Conservation (phyloP, 2,113 vertebrate genomes). For the Hydropotes inermis region DNA sequence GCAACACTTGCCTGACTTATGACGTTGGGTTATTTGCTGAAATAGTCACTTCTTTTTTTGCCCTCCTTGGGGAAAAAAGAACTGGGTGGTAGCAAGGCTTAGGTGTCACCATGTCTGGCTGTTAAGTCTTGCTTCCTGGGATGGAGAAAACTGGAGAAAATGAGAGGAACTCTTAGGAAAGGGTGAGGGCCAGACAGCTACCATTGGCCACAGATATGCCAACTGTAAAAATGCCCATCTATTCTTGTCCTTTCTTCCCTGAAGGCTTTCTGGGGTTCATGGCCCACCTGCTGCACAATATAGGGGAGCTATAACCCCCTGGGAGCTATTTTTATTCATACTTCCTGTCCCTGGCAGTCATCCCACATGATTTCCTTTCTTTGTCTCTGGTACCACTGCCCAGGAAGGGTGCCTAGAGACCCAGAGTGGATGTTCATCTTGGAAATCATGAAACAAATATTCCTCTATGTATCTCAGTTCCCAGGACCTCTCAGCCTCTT, state of each 20-base stretch:
- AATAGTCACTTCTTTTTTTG: neutral
- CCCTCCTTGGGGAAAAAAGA: neutral
- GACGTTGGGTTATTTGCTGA: neutral
- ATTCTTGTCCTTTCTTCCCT: accelerated
- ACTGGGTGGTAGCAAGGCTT: accelerated
- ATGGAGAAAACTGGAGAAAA: neutral
- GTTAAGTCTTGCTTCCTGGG: neutral
- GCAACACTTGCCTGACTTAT: neutral
- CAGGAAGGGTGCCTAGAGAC: neutral
- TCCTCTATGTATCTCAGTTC: neutral
- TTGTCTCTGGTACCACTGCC: no score
- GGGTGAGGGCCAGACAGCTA: accelerated
- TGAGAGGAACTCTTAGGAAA: neutral
- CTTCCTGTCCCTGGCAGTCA: neutral
- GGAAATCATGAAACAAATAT: neutral
- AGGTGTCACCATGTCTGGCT: neutral
- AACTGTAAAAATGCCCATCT: no score
- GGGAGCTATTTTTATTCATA: neutral
- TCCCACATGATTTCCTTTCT: neutral
- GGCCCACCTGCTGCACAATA: neutral
- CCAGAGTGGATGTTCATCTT: accelerated
- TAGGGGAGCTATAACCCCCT: no score
- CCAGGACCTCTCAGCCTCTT: neutral
- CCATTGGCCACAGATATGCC: accelerated
- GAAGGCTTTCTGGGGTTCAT: neutral